These are phyloP conservation scores for Entomobrya proxima DNA, from an alignment of 2,888 invertebrate species.

Conservation along the genomic window DNA sequence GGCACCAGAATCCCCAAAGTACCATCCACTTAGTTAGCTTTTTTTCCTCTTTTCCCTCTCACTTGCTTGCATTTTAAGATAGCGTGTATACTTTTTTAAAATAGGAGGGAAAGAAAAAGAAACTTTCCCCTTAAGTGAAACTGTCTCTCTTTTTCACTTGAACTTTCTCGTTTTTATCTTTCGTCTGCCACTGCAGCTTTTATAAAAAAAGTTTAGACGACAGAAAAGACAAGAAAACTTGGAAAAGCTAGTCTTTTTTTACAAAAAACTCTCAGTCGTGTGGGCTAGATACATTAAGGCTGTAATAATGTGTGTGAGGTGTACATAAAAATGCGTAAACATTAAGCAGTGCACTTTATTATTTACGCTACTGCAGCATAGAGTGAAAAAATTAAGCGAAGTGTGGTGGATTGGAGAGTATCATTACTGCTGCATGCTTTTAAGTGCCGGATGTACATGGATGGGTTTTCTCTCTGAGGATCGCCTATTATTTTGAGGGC, in stretches of 20 bases:
- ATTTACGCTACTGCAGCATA: not conserved
- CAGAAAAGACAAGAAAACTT: not conserved
- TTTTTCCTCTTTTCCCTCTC: not conserved
- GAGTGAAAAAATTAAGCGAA: constrained; percentile 16
- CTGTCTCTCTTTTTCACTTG: constrained; percentile 58
- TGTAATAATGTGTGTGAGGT: not conserved
- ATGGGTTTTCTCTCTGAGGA: not conserved
- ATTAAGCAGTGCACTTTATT: constrained; percentile 1
- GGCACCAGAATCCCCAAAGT: constrained; percentile 61
- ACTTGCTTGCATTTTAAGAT: not conserved
- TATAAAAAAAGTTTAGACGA: not conserved
- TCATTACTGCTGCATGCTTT: not conserved
- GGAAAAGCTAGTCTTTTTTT: not conserved
- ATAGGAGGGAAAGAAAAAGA: not conserved
- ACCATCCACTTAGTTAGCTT: constrained; percentile 60
- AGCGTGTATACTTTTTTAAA: not conserved
- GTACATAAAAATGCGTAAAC: not conserved
- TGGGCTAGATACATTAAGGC: not conserved
- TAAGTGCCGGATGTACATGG: constrained; percentile 18
- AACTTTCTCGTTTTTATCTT: constrained; percentile 20
- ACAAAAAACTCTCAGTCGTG: not conserved
- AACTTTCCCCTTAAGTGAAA: constrained; percentile 54
- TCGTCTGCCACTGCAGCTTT: not conserved
- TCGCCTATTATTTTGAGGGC: not conserved
- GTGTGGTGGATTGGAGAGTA: not conserved